Percentiles rank a stretch among this genome's conserved stretches.
phyloP scores from a whole-genome alignment of 2,113 vertebrate species.

The Rhinoderma darwinii region DNA sequence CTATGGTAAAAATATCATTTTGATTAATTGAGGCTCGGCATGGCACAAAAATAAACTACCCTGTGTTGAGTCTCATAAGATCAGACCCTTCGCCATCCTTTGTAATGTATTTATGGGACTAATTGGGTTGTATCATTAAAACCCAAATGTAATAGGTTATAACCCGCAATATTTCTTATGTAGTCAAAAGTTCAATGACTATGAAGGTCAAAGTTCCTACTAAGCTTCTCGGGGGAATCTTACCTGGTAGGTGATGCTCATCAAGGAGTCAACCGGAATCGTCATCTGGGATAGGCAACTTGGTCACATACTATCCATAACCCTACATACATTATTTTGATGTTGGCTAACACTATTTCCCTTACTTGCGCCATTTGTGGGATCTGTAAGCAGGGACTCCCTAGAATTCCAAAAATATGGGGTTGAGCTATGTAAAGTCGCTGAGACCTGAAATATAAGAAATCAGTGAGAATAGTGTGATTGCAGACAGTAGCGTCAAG shows the following conservation, averaged over 20 bases:
- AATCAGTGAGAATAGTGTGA: no score
- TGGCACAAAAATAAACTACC: conserved; percentile 14
- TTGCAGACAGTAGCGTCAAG: no score
- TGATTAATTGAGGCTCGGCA: conserved; percentile 25
- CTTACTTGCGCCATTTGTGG: no score
- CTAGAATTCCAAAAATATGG: no score
- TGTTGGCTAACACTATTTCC: no score
- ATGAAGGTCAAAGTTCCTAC: background rate
- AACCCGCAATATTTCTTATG: background rate
- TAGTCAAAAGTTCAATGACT: background rate
- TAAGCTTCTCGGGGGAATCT: background rate
- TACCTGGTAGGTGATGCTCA: background rate
- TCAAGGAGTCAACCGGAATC: no score
- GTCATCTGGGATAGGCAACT: no score
- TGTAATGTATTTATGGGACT: background rate
- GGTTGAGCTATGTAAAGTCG: no score
- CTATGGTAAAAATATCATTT: conserved; percentile 25
- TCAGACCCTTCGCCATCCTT: background rate
- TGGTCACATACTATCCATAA: no score
- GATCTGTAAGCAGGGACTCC: no score
- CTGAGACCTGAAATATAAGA: no score
- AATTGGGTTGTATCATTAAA: background rate
- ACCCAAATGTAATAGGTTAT: background rate
- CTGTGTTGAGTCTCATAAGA: background rate
- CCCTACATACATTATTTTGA: no score